phyloP scores from a whole-genome alignment of 1,140 invertebrate species.

The Anoplophora glabripennis region DNA sequence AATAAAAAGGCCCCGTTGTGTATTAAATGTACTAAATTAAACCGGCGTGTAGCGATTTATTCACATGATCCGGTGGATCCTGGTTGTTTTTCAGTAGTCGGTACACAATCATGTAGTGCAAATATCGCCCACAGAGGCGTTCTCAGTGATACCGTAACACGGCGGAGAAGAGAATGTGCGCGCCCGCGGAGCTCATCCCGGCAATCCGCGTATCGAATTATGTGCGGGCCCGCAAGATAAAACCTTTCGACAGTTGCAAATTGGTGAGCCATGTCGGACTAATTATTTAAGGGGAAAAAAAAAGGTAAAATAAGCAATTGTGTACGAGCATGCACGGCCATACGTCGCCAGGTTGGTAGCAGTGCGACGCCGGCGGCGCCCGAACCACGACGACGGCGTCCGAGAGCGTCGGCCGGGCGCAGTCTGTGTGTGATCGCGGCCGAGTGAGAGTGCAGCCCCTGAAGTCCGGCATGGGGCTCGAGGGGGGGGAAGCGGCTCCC shows the following conservation, averaged over 20 bases:
- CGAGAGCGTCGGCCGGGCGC: conserved; percentile 38
- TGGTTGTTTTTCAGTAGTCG: neutral
- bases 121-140: neutral
- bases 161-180: neutral
- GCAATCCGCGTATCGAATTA: neutral
- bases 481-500: conserved; percentile 47
- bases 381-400: conserved; percentile 34
- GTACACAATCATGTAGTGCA: neutral
- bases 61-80: neutral
- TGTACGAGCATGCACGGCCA: neutral
- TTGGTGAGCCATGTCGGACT: neutral
- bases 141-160: neutral
- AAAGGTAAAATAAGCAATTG: neutral
- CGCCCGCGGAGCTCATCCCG: no score
- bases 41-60: no score
- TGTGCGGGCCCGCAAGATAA: neutral
- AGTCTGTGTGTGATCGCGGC: conserved; percentile 48
- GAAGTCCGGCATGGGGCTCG: conserved; percentile 47
- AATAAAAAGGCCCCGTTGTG: no score
- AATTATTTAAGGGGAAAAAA: conserved; percentile 1
- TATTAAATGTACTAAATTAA: no score
- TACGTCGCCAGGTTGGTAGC: conserved; percentile 10
- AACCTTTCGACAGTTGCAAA: neutral
- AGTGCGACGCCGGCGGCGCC: conserved; percentile 30
- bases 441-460: conserved; percentile 43